Evolutionary conservation across 2,113 vertebrate species (phyloP), one percentile per base, ranked within the genome.

Genomic region (Mastomys coucha): DNA sequence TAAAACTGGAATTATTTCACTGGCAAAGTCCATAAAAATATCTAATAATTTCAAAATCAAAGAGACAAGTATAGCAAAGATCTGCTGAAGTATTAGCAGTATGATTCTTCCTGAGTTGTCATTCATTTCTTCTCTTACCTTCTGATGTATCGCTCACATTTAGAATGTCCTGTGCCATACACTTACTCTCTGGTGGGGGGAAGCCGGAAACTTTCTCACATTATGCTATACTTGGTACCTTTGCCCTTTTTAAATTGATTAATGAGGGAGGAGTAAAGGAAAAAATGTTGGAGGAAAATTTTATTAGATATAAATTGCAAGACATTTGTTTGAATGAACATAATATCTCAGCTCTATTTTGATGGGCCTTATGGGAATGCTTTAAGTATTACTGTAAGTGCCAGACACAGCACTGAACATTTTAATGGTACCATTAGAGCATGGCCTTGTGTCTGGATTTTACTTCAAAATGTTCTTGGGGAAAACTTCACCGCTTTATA

Each of bases 1-100:
- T 98, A 97, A 98, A 98, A 97, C 53, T 93, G 91, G 96, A 97
- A 98, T 98, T 97, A 97, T 98, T 97, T 94, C 96, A 94, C 93
- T 91, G 93, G 80, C 88, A 96, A 95, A 94, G 91, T 97, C 94
- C 89, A 96, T 98, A 94, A 97, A 97, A 90, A 63, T 96, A 94
- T 95, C 93, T 75, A 96, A 77, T 96, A 93, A 97, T 93, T 97
- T 98, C 80, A 93, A 94, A 96, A 97, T 96, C 93, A 96, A 96
- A 97, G 91, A 97, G 84, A 85, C 85, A 94, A 96, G 94, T 87
- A 87, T 28, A 86, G 80, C 63, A 26, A 73, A 93, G 89, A 89
- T 94, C 73, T 53, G 20, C 80, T 63, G 89, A 94, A 84, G 56
- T 70, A 56, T 95, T 80, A 84, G 63, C 45, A 28, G 60, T 80